Conservation (phyloP, 2,113 vertebrate species). For the Natator depressus region DNA sequence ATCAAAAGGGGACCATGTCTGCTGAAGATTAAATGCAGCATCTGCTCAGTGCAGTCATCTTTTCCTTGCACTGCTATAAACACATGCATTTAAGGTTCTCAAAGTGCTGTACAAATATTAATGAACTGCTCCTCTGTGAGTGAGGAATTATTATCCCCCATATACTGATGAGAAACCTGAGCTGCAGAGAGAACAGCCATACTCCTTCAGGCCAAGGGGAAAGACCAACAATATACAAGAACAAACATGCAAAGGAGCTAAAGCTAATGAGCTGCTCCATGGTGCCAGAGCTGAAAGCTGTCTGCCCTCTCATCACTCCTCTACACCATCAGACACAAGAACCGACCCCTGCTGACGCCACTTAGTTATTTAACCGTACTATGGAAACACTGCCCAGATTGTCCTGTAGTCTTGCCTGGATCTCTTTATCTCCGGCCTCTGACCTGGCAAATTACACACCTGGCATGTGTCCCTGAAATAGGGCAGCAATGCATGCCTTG, state of each 20-base stretch:
- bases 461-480: neutral
- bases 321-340: neutral
- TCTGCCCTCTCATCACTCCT: neutral
- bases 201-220: neutral
- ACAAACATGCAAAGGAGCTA: accelerated
- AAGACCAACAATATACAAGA: neutral
- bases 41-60: neutral
- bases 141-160: neutral
- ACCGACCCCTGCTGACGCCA: neutral
- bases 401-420: neutral
- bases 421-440: neutral
- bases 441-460: neutral
- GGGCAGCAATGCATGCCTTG: neutral
- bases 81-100: neutral
- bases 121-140: neutral
- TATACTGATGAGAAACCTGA: neutral
- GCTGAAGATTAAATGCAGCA: neutral
- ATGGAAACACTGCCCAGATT: neutral
- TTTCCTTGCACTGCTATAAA: neutral
- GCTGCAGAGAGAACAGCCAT: neutral
- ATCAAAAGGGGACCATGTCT: neutral
- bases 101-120: neutral
- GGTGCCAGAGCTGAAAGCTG: neutral
- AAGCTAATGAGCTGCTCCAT: neutral
- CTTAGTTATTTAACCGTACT: neutral